phyloP scores from a whole-genome alignment of 2,888 invertebrate genomes.

The Ormia ochracea region DNA sequence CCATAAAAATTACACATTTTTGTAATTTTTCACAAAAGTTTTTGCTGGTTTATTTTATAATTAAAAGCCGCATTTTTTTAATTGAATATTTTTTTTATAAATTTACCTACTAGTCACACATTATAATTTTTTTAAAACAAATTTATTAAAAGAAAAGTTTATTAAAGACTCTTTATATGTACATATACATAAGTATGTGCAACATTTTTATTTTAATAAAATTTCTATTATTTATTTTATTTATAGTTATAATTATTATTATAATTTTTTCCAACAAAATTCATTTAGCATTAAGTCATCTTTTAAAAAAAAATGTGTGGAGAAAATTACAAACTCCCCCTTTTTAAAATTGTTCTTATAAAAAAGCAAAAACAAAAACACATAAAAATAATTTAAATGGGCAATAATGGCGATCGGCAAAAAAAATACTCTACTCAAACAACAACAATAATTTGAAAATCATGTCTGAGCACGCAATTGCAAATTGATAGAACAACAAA shows the following conservation, averaged over 20 bases:
- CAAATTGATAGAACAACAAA: conserved; percentile 31
- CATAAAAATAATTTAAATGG: conserved; percentile 19
- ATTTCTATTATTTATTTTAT: neutral
- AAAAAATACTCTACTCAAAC: neutral
- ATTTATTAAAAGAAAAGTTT: too few species aligned
- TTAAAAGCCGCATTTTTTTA: too few species aligned
- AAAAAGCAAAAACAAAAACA: conserved; percentile 11
- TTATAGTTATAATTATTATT: too few species aligned
- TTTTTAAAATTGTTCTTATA: conserved; percentile 1
- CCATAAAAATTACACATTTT: too few species aligned
- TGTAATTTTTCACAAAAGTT: too few species aligned
- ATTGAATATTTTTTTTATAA: too few species aligned
- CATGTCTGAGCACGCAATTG: conserved; percentile 49
- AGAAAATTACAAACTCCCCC: conserved; percentile 23
- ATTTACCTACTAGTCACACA: neutral
- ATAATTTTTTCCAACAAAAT: too few species aligned
- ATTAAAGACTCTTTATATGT: too few species aligned
- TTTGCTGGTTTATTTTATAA: too few species aligned
- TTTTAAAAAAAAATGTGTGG: neutral
- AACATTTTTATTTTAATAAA: too few species aligned
- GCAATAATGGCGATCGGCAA: conserved; percentile 59
- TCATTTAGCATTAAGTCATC: neutral
- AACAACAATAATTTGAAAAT: conserved; percentile 4
- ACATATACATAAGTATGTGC: too few species aligned
- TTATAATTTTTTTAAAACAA: too few species aligned